Percentiles rank a stretch among this genome's conserved stretches.
Evolutionary conservation across 2,888 invertebrate genomes (phyloP).

Genomic region (Caenorhabditis zanzibari): DNA sequence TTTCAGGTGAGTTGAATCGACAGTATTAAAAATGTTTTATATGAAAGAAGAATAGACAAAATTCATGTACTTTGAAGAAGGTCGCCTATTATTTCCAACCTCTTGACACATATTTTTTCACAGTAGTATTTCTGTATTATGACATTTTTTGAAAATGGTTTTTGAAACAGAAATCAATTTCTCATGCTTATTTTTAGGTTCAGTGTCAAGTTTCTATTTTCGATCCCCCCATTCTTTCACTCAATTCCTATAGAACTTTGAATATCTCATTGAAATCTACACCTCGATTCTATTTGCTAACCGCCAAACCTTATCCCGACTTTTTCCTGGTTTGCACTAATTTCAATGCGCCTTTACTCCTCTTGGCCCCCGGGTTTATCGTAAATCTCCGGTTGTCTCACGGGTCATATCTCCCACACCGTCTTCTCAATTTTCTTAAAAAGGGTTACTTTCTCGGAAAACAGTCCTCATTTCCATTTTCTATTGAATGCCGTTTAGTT

Average conservation of each 20-base stretch:
- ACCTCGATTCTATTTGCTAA: conserved; percentile 35
- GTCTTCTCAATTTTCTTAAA: conserved; percentile 21
- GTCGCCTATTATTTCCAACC: background rate
- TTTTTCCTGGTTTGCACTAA: conserved; percentile 57
- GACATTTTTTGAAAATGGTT: too few species aligned
- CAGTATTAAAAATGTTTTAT: background rate
- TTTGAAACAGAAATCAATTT: background rate
- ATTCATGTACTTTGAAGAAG: background rate
- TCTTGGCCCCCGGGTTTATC: conserved; percentile 24
- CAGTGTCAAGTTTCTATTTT: background rate
- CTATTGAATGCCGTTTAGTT: conserved; percentile 20
- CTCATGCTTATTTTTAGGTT: background rate
- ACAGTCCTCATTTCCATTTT: conserved; percentile 61
- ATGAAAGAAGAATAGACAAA: background rate
- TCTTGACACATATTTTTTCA: conserved; percentile 18
- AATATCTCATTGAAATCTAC: conserved; percentile 30
- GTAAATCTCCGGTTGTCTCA: conserved; percentile 60
- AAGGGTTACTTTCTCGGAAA: conserved; percentile 63
- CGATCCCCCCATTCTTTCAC: background rate
- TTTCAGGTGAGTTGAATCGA: conserved; percentile 48
- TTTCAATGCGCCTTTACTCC: conserved; percentile 28
- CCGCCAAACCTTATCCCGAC: conserved; percentile 40
- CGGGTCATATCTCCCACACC: conserved; percentile 55
- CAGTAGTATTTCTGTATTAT: background rate
- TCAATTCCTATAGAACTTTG: conserved; percentile 6